Conservation (phyloP, 2,113 vertebrate species). For the Sinocyclocheilus anophthalmus region DNA sequence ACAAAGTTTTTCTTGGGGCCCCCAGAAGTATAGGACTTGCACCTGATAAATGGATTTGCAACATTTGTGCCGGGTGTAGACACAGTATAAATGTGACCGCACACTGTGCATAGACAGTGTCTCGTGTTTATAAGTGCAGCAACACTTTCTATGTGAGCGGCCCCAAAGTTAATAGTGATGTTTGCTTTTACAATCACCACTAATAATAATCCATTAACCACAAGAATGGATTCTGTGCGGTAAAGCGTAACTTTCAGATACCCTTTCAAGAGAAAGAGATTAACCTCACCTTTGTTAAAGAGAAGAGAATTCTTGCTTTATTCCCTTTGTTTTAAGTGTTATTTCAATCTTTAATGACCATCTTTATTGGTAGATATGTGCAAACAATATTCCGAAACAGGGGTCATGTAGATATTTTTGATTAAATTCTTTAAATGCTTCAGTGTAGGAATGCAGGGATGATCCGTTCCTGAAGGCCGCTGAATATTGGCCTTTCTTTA, state of each 20-base stretch:
- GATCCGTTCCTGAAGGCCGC: slow-evolving; percentile 48
- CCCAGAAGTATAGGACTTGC: background rate
- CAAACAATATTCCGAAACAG: background rate
- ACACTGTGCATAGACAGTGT: background rate
- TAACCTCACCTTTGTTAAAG: background rate
- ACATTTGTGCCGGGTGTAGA: too few relatives aligned
- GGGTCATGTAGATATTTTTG: background rate
- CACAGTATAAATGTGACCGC: too few relatives aligned
- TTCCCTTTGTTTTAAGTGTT: background rate
- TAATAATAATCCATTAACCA: slow-evolving; percentile 34
- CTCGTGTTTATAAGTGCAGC: background rate
- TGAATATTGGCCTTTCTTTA: slow-evolving; percentile 27
- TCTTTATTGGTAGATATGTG: background rate
- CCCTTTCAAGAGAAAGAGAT: background rate
- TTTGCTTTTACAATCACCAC: background rate
- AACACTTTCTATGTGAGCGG: background rate
- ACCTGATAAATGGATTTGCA: background rate
- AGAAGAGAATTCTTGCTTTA: background rate
- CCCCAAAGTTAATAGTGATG: background rate
- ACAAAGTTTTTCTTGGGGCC: too few relatives aligned
- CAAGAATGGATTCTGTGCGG: background rate
- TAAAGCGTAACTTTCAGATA: background rate
- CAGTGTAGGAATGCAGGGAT: background rate
- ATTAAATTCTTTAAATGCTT: background rate
- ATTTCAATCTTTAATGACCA: background rate